A percentile compares a stretch with the other conserved stretches of the same genome.
phyloP scores from a whole-genome alignment of 1,140 invertebrate species.

The Eurosta solidaginis region DNA sequence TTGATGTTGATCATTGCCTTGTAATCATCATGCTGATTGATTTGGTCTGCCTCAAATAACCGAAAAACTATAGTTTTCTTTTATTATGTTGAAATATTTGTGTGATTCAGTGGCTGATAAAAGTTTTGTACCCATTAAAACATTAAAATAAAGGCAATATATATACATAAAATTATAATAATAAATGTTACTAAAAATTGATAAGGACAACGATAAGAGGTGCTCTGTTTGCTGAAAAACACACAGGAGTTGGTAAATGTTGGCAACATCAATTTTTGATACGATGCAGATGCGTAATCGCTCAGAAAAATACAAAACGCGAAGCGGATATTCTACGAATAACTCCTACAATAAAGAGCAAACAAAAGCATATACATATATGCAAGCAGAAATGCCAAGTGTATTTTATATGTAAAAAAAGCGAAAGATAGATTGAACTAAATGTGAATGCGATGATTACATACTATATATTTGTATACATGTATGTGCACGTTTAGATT shows the following conservation, averaged over 20 bases:
- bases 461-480: too few species aligned
- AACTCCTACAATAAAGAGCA: slow-evolving; percentile 14
- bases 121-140: background rate
- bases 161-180: background rate
- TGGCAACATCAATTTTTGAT: slow-evolving; percentile 16
- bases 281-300: slow-evolving; percentile 20
- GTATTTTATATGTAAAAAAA: slow-evolving; percentile 13
- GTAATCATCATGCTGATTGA: slow-evolving; percentile 28
- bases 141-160: background rate
- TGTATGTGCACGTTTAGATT: slow-evolving; percentile 21
- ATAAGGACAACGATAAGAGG: slow-evolving; percentile 24
- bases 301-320: slow-evolving; percentile 9
- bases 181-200: background rate
- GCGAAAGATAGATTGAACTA: background rate
- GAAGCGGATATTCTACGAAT: slow-evolving; percentile 18
- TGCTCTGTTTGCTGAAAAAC: background rate
- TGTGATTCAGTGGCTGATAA: background rate
- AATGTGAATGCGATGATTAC: slow-evolving; percentile 25
- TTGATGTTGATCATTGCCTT: slow-evolving; percentile 23
- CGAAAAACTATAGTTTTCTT: slow-evolving; percentile 8
- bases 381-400: background rate
- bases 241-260: slow-evolving; percentile 6
- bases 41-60: slow-evolving; percentile 19
- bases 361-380: background rate
- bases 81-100: background rate